Base-by-base conservation (phyloP, 2,888 invertebrate genomes). In the Petrophora chlorosata region DNA sequence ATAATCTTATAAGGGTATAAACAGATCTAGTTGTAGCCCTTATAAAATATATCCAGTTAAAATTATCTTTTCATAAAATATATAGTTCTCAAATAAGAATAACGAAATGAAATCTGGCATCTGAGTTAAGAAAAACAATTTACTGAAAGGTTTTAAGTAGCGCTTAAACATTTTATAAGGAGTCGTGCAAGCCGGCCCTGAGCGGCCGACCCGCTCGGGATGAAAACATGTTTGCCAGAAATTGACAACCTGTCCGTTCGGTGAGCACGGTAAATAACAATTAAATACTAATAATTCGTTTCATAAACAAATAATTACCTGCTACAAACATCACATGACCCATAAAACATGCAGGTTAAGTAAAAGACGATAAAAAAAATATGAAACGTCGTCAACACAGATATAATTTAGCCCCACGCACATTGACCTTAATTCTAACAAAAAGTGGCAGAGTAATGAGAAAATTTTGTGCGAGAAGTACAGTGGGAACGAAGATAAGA, bases 401-500 rank as follows among this genome's bases (percentile, higher is more conserved):
- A 17, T 23, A 8, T 23, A 23, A 35, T 14, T 9, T 23, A 32
- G 30, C 19, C n/a, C 26, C 22, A 50, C 49, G 66, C 70, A 63
- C 67, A 61, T 63, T 67, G 70, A 70, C 75, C 75, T 66, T 71
- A 73, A 73, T 73, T 66, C 61, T 48, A 62, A 67, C 56, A 73
- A 76, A 73, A 76, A 74, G 65, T 63, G 63, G 56, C 58, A 56
- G 63, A 73, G 66, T 73, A 79, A 78, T 81, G 83, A 76, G 83
- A 85, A 85, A 85, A 77, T 76, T 65, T 76, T 82, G 80, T 82
- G 82, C 78, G 82, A 84, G 83, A 78, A 60, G 63, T 70, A 70
- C 73, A 79, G 83, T 85, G 85, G 79, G 86, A 85, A 85, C 71
- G 52, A 56, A 82, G 78, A 78, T 79, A 79, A 81, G 70, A 79